Conservation (phyloP, 2,113 vertebrate genomes). For the Heterocephalus glaber region DNA sequence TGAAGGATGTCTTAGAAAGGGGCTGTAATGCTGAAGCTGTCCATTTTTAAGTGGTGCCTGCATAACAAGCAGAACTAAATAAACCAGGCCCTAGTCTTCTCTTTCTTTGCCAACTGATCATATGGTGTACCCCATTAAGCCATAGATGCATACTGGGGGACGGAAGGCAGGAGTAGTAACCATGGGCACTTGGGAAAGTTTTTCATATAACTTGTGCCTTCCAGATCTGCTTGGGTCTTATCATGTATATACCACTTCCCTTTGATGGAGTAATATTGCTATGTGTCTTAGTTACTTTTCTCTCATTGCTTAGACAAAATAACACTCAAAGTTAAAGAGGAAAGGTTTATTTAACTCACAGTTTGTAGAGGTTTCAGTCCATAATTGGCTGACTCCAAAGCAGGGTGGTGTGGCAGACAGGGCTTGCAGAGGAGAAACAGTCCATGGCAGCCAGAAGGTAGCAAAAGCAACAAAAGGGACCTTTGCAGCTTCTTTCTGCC, state of each 20-base stretch:
- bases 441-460: too few species aligned
- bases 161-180: background rate
- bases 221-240: background rate
- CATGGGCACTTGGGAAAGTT: background rate
- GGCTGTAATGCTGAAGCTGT: background rate
- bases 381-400: too few species aligned
- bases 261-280: background rate
- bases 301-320: too few species aligned
- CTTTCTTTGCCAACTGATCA: background rate
- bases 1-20: background rate
- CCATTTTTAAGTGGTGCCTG: background rate
- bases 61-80: background rate
- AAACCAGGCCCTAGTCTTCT: background rate
- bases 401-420: too few species aligned
- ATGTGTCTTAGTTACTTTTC: too few species aligned
- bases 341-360: too few species aligned
- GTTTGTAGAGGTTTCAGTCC: too few species aligned
- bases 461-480: too few species aligned
- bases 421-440: too few species aligned
- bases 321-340: too few species aligned
- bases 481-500: too few species aligned
- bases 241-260: background rate
- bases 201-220: background rate
- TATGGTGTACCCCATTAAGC: background rate
- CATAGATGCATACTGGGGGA: background rate